Conservation (phyloP, 1,140 invertebrate species). For the Aradophagus sp. region DNA sequence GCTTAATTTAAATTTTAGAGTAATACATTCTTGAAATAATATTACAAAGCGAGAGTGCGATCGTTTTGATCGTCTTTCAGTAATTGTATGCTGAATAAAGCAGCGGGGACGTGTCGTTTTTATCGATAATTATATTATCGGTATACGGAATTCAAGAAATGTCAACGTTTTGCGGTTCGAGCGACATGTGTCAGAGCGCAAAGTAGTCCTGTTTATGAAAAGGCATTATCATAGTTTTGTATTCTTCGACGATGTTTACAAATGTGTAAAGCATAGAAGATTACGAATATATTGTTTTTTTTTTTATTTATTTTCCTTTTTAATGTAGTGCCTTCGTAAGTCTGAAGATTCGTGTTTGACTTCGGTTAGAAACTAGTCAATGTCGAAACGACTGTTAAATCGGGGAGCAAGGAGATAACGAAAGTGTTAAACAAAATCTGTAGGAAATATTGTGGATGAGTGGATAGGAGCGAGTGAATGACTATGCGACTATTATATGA, state of each 20-base stretch:
- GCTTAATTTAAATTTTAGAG: no score
- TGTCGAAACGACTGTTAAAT: slow-evolving; percentile 60
- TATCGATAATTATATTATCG: no score
- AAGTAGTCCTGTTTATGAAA: slow-evolving; percentile 30
- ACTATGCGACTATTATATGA: slow-evolving; percentile 42
- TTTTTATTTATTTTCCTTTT: slow-evolving; percentile 55
- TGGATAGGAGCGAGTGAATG: slow-evolving; percentile 41
- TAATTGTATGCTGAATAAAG: no score
- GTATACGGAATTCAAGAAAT: slow-evolving; percentile 9
- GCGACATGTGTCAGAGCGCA: slow-evolving; percentile 40
- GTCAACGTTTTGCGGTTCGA: slow-evolving; percentile 27
- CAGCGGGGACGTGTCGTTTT: no score
- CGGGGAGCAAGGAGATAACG: slow-evolving; percentile 35
- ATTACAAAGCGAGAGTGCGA: no score
- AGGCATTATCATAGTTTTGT: slow-evolving; percentile 39
- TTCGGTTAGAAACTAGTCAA: slow-evolving; percentile 71
- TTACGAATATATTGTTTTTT: slow-evolving; percentile 40
- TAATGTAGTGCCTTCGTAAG: slow-evolving; percentile 61
- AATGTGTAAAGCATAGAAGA: slow-evolving; percentile 31
- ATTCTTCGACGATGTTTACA: slow-evolving; percentile 40
- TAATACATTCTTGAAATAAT: no score
- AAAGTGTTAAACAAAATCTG: slow-evolving; percentile 49
- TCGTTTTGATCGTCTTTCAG: no score
- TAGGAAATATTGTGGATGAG: slow-evolving; percentile 53
- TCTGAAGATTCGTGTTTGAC: slow-evolving; percentile 56